phyloP scores from a whole-genome alignment of 2,888 invertebrate species.

The Chorisops tibialis region DNA sequence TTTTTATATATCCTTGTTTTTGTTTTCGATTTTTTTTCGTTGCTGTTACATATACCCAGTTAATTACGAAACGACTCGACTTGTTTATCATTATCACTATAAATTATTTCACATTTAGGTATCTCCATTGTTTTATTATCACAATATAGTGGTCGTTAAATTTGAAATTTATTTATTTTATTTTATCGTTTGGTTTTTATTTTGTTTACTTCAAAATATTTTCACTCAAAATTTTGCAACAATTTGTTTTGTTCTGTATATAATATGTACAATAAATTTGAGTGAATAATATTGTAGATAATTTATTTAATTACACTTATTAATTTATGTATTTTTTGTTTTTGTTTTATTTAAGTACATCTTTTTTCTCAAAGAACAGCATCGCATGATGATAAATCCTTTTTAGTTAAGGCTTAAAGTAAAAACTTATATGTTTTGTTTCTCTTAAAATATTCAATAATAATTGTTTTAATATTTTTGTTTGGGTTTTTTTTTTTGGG shows the following conservation, averaged over 20 bases:
- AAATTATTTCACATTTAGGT: too few species aligned
- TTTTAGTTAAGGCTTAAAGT: background rate
- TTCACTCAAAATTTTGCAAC: background rate
- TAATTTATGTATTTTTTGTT: slow-evolving; percentile 1
- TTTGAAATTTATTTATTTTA: too few species aligned
- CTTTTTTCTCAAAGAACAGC: slow-evolving; percentile 27
- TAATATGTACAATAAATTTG: background rate
- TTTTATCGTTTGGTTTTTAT: too few species aligned
- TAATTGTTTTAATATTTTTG: background rate
- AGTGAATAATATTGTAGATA: background rate
- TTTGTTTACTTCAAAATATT: background rate
- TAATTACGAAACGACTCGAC: too few species aligned
- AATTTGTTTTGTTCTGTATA: background rate
- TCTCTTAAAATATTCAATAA: background rate
- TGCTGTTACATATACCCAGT: too few species aligned
- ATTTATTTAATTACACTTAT: slow-evolving; percentile 1
- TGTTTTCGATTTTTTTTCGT: too few species aligned
- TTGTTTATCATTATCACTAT: too few species aligned
- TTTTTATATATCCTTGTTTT: too few species aligned
- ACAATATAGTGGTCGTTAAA: too few species aligned
- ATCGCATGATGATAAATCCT: slow-evolving; percentile 31
- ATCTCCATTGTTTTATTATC: too few species aligned
- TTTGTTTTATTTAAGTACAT: slow-evolving; percentile 29
- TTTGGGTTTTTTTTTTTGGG: background rate
- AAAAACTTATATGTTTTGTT: background rate